Conservation (phyloP, 2,888 invertebrate species). For the Tridacna gigas region DNA sequence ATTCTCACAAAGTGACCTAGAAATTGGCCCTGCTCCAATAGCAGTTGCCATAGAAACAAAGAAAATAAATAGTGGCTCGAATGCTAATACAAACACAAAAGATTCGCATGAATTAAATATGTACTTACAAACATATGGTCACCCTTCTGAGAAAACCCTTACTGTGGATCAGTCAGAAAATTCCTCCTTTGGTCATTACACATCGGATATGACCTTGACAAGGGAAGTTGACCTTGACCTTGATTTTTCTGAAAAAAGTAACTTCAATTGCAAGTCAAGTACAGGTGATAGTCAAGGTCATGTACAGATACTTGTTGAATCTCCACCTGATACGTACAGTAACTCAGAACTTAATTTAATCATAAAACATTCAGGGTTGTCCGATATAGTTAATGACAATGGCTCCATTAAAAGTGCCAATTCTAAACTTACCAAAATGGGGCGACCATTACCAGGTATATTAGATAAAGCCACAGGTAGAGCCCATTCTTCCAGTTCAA, state of each 20-base stretch:
- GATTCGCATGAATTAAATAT: constrained; percentile 4
- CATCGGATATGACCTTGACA: constrained; percentile 20
- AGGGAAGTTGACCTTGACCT: background rate
- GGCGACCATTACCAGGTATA: constrained; percentile 5
- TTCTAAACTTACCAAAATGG: constrained; percentile 16
- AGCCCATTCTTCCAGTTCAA: constrained; percentile 2
- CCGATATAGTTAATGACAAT: background rate
- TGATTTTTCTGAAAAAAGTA: constrained; percentile 21
- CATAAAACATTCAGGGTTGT: background rate
- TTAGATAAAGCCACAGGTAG: background rate
- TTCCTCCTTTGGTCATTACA: constrained; percentile 20
- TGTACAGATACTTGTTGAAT: constrained; percentile 17
- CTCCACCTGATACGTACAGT: background rate
- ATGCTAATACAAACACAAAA: background rate
- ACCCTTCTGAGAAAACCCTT: background rate
- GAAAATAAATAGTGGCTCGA: background rate
- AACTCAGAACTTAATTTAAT: background rate
- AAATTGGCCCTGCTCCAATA: constrained; percentile 11
- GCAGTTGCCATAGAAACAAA: constrained; percentile 25
- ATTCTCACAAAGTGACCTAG: background rate
- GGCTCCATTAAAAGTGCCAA: constrained; percentile 1
- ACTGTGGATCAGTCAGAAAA: constrained; percentile 1
- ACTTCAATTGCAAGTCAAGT: background rate
- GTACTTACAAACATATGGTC: constrained; percentile 10
- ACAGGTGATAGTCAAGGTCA: background rate